Conservation (phyloP, 1,140 invertebrate genomes). For the Papilio glaucus region DNA sequence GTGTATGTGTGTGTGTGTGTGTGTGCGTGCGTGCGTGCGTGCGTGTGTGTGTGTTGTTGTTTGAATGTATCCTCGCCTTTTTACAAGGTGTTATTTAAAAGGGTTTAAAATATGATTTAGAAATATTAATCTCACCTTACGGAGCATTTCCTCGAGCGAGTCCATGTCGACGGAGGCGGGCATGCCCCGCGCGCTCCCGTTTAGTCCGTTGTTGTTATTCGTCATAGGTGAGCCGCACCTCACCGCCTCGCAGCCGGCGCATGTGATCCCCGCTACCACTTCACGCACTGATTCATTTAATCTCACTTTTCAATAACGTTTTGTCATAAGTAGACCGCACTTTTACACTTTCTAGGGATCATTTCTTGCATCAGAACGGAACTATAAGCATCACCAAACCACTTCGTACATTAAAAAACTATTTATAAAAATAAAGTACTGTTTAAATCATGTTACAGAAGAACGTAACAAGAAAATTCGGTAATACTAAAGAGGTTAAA, state of each 20-base stretch:
- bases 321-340: constrained; percentile 39
- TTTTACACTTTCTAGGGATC: constrained; percentile 26
- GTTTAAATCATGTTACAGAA: not conserved
- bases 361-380: not conserved
- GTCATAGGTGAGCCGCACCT: constrained; percentile 78
- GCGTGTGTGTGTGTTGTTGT: too few relatives aligned
- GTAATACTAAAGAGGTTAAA: not conserved
- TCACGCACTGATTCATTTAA: not conserved
- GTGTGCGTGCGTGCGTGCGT: too few relatives aligned
- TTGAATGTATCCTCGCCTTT: too few relatives aligned
- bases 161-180: constrained; percentile 90
- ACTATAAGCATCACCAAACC: not conserved
- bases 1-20: too few relatives aligned
- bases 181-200: constrained; percentile 71
- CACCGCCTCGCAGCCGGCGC: constrained; percentile 49
- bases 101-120: constrained; percentile 15
- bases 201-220: constrained; percentile 81
- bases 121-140: constrained; percentile 85
- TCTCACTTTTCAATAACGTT: constrained; percentile 39
- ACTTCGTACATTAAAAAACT: not conserved
- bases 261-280: constrained; percentile 45
- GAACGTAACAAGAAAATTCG: not conserved
- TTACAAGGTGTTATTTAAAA: too few relatives aligned
- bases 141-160: constrained; percentile 91
- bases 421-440: not conserved